Evolutionary conservation across 2,888 invertebrate species (phyloP).

Genomic region (Adelphocoris suturalis): DNA sequence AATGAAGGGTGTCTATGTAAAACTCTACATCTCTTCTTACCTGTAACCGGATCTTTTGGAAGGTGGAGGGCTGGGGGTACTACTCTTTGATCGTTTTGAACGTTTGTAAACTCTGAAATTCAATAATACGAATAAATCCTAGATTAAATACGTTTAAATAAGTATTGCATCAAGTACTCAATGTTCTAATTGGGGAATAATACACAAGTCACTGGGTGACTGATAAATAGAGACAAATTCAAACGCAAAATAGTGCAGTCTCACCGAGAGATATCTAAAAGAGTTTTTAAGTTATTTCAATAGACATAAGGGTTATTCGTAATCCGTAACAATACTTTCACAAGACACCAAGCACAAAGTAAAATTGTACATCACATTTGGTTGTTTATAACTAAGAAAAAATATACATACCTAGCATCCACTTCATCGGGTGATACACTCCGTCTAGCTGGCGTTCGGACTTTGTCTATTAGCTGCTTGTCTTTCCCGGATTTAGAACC

Average conservation of each 20-base stretch:
- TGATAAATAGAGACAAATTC: no score
- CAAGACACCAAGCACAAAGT: no score
- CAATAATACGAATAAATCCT: conserved; percentile 33
- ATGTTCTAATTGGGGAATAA: no score
- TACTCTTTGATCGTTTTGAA: conserved; percentile 77
- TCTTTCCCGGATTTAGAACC: conserved; percentile 78
- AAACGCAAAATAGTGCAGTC: no score
- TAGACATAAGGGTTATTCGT: no score
- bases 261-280: no score
- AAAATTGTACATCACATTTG: no score
- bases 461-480: conserved; percentile 73
- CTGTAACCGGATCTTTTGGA: conserved; percentile 76
- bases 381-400: neutral
- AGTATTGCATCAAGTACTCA: no score
- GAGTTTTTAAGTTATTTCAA: no score
- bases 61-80: conserved; percentile 76
- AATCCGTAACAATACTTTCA: no score
- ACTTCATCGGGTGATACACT: conserved; percentile 76
- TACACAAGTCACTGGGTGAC: no score
- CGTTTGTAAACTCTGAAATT: conserved; percentile 76
- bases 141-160: no score
- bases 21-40: conserved; percentile 72
- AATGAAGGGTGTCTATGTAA: neutral
- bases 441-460: conserved; percentile 74
- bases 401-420: conserved; percentile 73